Evolutionary conservation across 2,797 vertebrate species (phyloP).

Genomic region (Hypotaenidia okinawae): DNA sequence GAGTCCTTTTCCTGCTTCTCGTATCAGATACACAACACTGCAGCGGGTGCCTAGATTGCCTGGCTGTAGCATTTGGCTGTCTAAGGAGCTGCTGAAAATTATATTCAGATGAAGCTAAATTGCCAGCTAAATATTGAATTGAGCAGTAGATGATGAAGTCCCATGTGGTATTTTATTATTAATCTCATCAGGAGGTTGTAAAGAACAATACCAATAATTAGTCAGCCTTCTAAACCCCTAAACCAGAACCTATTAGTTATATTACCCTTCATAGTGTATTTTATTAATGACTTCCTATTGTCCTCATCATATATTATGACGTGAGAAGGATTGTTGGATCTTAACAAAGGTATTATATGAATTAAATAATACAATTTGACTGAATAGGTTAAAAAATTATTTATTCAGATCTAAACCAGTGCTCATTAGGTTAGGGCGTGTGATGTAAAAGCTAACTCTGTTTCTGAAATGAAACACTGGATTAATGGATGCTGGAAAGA

Average conservation of each 20-base stretch:
- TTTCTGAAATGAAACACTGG: not conserved
- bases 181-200: constrained; percentile 43
- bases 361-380: not conserved
- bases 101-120: constrained; percentile 25
- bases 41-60: not conserved
- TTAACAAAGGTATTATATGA: not conserved
- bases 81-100: constrained; percentile 6
- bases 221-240: constrained; percentile 20
- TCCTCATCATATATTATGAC: not conserved
- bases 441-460: not conserved
- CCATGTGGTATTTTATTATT: constrained; percentile 46
- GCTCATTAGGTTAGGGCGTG: not conserved
- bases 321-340: not conserved
- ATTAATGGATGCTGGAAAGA: not conserved
- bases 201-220: constrained; percentile 55
- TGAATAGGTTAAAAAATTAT: not conserved
- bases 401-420: not conserved
- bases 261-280: not conserved
- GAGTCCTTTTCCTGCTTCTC: not conserved
- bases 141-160: constrained; percentile 19
- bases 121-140: constrained; percentile 40
- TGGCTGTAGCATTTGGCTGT: not conserved
- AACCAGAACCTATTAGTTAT: constrained; percentile 13
- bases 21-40: not conserved
- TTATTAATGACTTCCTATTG: constrained; percentile 42